Percentiles rank a stretch among this genome's conserved stretches.
These are phyloP conservation scores for Smithornis capensis DNA, from an alignment of 2,113 vertebrate species.

Conservation along the genomic window DNA sequence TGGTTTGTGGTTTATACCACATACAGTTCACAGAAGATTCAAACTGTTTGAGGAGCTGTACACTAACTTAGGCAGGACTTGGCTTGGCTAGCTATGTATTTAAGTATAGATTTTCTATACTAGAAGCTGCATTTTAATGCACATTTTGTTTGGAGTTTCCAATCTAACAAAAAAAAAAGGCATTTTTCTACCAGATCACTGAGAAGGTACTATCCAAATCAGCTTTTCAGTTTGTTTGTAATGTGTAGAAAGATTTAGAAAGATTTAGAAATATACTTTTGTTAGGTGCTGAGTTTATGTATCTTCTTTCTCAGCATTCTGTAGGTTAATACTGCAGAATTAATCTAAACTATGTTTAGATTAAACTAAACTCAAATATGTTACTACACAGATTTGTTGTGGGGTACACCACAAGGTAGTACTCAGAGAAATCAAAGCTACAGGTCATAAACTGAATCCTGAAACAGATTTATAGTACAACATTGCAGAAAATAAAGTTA, in stretches of 20 bases:
- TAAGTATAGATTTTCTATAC: background rate
- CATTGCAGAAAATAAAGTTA: background rate
- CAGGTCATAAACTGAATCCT: background rate
- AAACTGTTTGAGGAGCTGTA: background rate
- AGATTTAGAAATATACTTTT: background rate
- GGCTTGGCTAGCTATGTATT: background rate
- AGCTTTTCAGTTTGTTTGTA: background rate
- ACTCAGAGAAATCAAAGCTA: background rate
- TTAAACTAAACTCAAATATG: no score
- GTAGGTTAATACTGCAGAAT: background rate
- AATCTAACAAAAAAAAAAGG: background rate
- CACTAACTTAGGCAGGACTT: background rate
- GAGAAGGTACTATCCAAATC: background rate
- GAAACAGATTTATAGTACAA: background rate
- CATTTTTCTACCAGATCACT: background rate
- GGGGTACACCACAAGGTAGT: background rate
- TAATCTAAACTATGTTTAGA: no score
- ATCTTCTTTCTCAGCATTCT: background rate
- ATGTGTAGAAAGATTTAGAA: background rate
- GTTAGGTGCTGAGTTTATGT: background rate
- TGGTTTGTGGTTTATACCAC: background rate
- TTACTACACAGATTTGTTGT: background rate
- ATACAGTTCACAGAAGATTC: background rate
- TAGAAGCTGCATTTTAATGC: background rate
- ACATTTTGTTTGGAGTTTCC: background rate